Percentiles rank a stretch among this genome's conserved stretches.
Evolutionary conservation across 2,888 invertebrate species (phyloP).

Genomic region (Tachina grossa): DNA sequence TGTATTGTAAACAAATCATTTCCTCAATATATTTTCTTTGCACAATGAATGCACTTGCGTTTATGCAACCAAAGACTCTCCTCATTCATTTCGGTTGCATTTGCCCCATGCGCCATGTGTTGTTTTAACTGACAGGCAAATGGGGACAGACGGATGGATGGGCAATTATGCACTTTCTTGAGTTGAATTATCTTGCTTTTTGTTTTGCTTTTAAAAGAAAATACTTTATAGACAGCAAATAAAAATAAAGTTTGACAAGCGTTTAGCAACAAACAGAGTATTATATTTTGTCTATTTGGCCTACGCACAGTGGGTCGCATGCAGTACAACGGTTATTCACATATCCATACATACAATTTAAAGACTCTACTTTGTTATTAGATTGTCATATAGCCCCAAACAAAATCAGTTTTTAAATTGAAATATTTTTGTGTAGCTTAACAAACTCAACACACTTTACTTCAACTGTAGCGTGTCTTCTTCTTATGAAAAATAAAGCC

Average conservation of each 20-base stretch:
- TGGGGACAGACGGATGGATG: slow-evolving; percentile 24
- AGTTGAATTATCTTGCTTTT: neutral
- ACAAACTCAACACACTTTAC: neutral
- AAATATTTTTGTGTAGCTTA: too few relatives aligned
- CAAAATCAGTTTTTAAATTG: too few relatives aligned
- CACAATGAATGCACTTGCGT: slow-evolving; percentile 52
- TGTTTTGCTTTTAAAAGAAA: neutral
- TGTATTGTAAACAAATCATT: slow-evolving; percentile 71
- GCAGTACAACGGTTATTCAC: too few relatives aligned
- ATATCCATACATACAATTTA: neutral
- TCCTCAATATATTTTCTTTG: slow-evolving; percentile 56
- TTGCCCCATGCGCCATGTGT: slow-evolving; percentile 42
- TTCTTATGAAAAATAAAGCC: slow-evolving; percentile 7
- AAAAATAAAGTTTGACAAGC: neutral
- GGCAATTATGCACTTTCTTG: slow-evolving; percentile 54
- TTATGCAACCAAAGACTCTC: slow-evolving; percentile 21
- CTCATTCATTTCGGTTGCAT: slow-evolving; percentile 32
- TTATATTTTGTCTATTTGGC: neutral
- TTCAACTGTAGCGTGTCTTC: slow-evolving; percentile 1
- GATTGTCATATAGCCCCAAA: too few relatives aligned
- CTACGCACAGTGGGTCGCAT: neutral
- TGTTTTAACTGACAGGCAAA: slow-evolving; percentile 41
- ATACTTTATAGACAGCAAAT: neutral
- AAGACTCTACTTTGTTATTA: neutral
- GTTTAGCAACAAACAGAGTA: neutral